A percentile compares a stretch with the other conserved stretches of the same genome.
Conservation (phyloP, 1,140 invertebrate species). For the Copidosoma floridanum region DNA sequence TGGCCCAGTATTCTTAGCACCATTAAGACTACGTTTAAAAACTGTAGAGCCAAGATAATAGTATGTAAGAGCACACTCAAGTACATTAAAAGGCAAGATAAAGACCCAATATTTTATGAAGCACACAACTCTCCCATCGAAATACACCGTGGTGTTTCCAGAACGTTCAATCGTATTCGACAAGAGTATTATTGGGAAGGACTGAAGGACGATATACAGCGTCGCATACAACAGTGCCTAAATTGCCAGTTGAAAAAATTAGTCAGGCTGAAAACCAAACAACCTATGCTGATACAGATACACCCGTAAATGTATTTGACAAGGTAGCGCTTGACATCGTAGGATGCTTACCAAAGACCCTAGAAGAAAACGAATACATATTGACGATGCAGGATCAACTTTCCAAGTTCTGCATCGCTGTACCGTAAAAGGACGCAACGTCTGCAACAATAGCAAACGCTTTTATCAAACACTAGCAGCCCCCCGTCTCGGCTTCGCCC, state of each 20-base stretch:
- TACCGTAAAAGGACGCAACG: neutral
- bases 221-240: too few species aligned
- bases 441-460: slow-evolving; percentile 4
- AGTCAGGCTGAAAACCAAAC: too few species aligned
- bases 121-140: neutral
- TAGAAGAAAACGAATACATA: neutral
- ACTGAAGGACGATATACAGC: too few species aligned
- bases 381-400: too few species aligned
- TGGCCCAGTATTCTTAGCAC: neutral
- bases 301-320: neutral
- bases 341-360: neutral
- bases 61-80: neutral
- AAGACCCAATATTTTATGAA: neutral
- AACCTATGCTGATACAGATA: slow-evolving; percentile 4
- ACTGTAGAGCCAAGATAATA: neutral
- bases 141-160: slow-evolving; percentile 7
- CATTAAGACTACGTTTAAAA: neutral
- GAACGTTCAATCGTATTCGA: slow-evolving; percentile 11
- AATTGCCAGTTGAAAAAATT: too few species aligned
- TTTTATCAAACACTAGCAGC: too few species aligned
- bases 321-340: too few species aligned
- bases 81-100: neutral
- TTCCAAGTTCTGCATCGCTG: slow-evolving; percentile 16
- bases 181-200: slow-evolving; percentile 14
- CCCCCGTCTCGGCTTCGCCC: too few species aligned